Conservation (phyloP, 2,113 vertebrate species). For the Tricholaema leucomelas region DNA sequence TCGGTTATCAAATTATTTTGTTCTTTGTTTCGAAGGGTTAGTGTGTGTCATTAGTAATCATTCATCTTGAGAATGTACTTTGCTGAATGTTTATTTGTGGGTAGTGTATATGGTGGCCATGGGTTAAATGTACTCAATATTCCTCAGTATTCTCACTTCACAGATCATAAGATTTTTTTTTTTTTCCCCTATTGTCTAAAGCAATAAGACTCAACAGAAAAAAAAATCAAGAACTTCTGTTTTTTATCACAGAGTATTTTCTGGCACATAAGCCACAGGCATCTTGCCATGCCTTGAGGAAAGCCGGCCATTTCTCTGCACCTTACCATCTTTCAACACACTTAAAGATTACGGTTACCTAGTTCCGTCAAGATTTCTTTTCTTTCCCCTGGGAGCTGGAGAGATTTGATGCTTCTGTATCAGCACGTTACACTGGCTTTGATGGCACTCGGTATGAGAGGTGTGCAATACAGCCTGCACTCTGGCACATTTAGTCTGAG, state of each 20-base stretch:
- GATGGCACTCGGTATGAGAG: not conserved
- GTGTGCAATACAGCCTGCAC: accelerated
- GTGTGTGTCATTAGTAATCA: not conserved
- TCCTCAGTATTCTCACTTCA: not conserved
- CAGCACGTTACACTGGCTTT: not conserved
- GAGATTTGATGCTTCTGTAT: not conserved
- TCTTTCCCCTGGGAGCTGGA: not conserved
- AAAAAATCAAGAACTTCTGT: not conserved
- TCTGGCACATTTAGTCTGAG: not conserved
- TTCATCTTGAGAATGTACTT: not conserved
- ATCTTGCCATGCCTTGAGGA: not conserved
- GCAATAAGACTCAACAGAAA: not conserved
- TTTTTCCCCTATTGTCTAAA: not conserved
- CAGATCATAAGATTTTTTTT: not conserved
- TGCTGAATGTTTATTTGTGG: not conserved
- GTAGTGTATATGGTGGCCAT: not conserved
- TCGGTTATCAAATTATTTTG: constrained; percentile 66
- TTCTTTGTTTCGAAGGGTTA: constrained; percentile 1
- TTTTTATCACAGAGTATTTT: not conserved
- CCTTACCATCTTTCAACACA: not conserved
- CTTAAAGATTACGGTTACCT: not conserved
- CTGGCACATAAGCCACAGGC: not conserved
- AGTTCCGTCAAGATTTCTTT: not conserved
- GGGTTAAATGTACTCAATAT: not conserved
- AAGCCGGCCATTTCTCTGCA: not conserved